Evolutionary conservation across 2,888 invertebrate genomes (phyloP).

Genomic region (Geophilus truncorum): DNA sequence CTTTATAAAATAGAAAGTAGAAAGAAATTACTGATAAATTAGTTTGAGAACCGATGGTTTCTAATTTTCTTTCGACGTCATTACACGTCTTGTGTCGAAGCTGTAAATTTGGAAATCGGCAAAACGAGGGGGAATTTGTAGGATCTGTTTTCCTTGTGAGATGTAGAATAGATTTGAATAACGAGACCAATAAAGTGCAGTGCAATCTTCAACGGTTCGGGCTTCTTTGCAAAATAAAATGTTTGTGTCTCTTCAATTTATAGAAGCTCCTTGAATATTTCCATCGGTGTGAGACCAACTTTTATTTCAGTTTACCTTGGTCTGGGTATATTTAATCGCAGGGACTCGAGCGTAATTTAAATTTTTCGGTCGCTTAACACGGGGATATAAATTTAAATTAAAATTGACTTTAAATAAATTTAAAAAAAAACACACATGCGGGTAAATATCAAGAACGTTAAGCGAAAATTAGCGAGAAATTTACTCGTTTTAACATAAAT

Average conservation of each 20-base stretch:
- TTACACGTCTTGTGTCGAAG: not conserved
- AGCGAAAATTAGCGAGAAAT: too few species aligned
- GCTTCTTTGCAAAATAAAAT: not conserved
- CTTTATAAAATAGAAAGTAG: not conserved
- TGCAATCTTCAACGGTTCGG: not conserved
- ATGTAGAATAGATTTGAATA: not conserved
- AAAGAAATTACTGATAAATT: not conserved
- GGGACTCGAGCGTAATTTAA: not conserved
- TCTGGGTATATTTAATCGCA: not conserved
- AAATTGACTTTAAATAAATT: too few species aligned
- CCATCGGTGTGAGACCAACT: not conserved
- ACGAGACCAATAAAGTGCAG: not conserved
- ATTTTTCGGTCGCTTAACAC: not conserved
- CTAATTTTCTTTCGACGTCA: not conserved
- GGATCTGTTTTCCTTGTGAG: not conserved
- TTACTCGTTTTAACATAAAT: too few species aligned
- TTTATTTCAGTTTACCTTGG: not conserved
- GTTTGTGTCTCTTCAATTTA: not conserved
- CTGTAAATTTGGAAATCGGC: not conserved
- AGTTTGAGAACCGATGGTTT: not conserved
- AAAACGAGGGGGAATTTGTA: not conserved
- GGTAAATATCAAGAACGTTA: too few species aligned
- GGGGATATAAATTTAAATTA: too few species aligned
- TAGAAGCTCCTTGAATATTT: not conserved
- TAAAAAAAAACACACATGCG: too few species aligned